Conservation (phyloP, 2,113 vertebrate genomes). For the Spermophilus dauricus region DNA sequence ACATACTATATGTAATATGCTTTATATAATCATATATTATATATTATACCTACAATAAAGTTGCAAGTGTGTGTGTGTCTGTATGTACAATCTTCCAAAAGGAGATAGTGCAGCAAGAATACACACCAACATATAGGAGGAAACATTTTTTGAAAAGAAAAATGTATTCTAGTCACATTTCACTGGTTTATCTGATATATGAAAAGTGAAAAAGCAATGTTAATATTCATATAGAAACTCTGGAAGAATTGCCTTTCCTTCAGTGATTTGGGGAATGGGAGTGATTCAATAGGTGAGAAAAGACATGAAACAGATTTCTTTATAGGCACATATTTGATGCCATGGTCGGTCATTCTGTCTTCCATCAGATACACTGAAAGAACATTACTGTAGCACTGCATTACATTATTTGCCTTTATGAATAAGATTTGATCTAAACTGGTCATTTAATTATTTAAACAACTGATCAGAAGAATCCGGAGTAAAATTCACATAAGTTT, state of each 20-base stretch:
- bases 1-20: too few relatives aligned
- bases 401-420: conserved; percentile 44
- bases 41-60: neutral
- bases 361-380: conserved; percentile 24
- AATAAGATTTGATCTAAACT: neutral
- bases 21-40: too few relatives aligned
- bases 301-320: neutral
- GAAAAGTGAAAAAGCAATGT: conserved; percentile 14
- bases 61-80: neutral
- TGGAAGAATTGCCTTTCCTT: neutral
- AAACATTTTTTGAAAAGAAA: neutral
- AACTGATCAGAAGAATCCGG: conserved; percentile 20
- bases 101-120: neutral
- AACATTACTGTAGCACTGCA: neutral
- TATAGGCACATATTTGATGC: neutral
- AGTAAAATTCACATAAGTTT: neutral
- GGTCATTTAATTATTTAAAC: conserved; percentile 35
- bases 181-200: neutral
- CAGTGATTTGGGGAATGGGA: neutral
- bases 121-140: conserved; percentile 11
- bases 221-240: conserved; percentile 10
- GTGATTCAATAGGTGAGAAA: conserved; percentile 19
- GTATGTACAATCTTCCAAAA: neutral
- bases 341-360: neutral
- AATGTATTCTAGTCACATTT: neutral